Percentiles rank a stretch among this genome's conserved stretches.
Evolutionary conservation across 2,797 vertebrate species (phyloP).

Genomic region (Acrocephalus scirpaceus): DNA sequence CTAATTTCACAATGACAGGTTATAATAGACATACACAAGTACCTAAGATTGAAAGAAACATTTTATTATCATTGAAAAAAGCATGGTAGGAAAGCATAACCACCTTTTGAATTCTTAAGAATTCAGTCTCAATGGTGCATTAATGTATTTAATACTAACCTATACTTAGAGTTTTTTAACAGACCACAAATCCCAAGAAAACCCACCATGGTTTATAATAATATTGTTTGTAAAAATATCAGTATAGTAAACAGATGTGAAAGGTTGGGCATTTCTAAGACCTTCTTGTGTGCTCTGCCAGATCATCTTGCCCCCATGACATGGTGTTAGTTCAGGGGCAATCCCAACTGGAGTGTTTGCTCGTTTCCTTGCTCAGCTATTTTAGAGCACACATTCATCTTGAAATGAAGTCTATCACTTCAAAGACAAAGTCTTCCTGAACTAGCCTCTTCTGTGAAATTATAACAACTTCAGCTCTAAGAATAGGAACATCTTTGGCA

Average conservation of each 20-base stretch:
- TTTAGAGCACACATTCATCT: not conserved
- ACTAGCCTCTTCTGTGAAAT: not conserved
- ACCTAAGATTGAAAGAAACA: slow-evolving; percentile 17
- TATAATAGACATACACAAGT: not conserved
- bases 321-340: not conserved
- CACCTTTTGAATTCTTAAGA: not conserved
- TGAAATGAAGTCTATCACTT: not conserved
- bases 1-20: slow-evolving; percentile 42
- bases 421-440: not conserved
- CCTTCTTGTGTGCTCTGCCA: not conserved
- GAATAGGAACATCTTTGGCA: not conserved
- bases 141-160: not conserved
- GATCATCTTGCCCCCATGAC: not conserved
- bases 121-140: not conserved
- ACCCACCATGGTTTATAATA: not conserved
- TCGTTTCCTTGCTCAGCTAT: not conserved
- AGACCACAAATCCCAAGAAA: not conserved
- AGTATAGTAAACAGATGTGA: not conserved
- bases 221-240: not conserved
- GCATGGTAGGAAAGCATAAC: not conserved
- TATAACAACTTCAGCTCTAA: not conserved
- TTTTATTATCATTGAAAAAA: slow-evolving; percentile 26
- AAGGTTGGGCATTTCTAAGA: not conserved
- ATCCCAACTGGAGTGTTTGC: not conserved
- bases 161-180: not conserved